Evolutionary conservation across 2,113 vertebrate genomes (phyloP), one percentile per base, ranked within the genome.

Genomic region (Semicossyphus pulcher): DNA sequence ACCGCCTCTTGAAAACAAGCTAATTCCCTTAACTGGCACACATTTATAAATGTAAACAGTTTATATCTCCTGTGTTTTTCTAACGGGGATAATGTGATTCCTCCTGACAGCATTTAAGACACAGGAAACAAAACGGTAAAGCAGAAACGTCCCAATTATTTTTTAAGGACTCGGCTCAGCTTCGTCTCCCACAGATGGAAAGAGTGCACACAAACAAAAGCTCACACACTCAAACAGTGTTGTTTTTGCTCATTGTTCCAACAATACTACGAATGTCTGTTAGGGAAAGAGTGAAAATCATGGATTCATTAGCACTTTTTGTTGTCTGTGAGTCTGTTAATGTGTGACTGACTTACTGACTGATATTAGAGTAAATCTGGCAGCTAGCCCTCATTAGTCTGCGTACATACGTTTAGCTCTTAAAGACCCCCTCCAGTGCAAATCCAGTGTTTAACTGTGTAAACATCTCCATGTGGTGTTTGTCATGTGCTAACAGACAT

Each of bases 261-360:
- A 73, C 39, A 0, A 77, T 36, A 44, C 41, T 61, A 47, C 53
- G 75, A 75, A 47, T 71, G 63, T 42, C 54, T 56, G 36, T 59
- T 9, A 31, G 68, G 41, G 53, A 73, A 62, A 16, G 69, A 74
- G 29, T 79, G 81, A 77, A 68, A 82, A 87, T 81, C 81, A 85
- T 73, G 56, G 85, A 86, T 89, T 90, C 76, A 88, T 91, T 89
- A 88, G 77, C 72, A 77, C 58, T 72, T 70, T 87, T 84, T 89
- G 69, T 83, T 83, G 80, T 86, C 71, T 76, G 37, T 52, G 51
- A 16, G 36, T 36, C 65, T 80, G 48, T 32, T 21, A 68, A 65
- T 60, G 37, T 82, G 70, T 54, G 61, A 23, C 11, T 21, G 64
- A 73, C 48, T 20, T n/a, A 44, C 32, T 78, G 60, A 80, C 42